Evolutionary conservation across 2,888 invertebrate species (phyloP).

Genomic region (Euproctis similis): DNA sequence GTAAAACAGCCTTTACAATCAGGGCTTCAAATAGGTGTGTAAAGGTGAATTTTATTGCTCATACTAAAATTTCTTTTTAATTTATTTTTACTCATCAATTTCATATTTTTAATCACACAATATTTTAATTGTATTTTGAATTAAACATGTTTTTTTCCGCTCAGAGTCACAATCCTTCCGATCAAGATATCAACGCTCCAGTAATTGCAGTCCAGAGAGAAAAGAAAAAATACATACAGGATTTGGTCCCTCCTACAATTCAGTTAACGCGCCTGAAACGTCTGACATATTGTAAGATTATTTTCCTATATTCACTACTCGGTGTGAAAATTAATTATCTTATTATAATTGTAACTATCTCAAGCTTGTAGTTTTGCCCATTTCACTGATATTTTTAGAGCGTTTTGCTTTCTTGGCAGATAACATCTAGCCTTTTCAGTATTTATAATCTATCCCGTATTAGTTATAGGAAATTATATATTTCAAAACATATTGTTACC

Average conservation of each 20-base stretch:
- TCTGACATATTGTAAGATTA: constrained; percentile 33
- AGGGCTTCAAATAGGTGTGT: constrained; percentile 54
- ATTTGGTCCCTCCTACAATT: constrained; percentile 17
- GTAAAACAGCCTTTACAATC: constrained; percentile 25
- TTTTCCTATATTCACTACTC: too few species aligned
- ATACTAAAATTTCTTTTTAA: not conserved
- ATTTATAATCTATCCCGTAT: too few species aligned
- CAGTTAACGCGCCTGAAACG: constrained; percentile 20
- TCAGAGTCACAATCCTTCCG: constrained; percentile 10
- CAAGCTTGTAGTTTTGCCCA: too few species aligned
- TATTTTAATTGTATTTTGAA: too few species aligned
- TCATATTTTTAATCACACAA: not conserved
- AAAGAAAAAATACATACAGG: constrained; percentile 14
- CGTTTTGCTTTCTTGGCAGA: too few species aligned
- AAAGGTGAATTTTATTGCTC: constrained; percentile 53
- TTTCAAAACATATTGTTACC: too few species aligned
- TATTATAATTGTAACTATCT: too few species aligned
- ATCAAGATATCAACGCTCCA: constrained; percentile 22
- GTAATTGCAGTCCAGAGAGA: constrained; percentile 30
- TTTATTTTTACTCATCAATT: too few species aligned
- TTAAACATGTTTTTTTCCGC: not conserved
- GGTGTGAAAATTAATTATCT: too few species aligned
- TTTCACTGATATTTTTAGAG: too few species aligned
- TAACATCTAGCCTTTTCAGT: too few species aligned
- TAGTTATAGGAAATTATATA: too few species aligned